A percentile compares a stretch with the other conserved stretches of the same genome.
Evolutionary conservation across 2,888 invertebrate species (phyloP).

Genomic region (Orthosia gracilis): DNA sequence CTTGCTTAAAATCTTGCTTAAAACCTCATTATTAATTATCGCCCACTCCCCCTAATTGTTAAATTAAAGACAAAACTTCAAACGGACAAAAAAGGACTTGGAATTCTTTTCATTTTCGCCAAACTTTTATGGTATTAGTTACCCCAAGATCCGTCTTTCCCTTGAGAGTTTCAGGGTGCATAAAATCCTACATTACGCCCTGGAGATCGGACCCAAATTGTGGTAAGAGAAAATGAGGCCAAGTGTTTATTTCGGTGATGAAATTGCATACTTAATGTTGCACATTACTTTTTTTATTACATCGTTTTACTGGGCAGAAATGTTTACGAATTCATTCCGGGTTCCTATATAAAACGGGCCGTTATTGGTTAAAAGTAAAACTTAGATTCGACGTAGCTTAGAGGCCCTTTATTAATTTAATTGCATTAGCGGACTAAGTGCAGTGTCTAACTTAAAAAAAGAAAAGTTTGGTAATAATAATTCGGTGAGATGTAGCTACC

Average conservation of each 20-base stretch:
- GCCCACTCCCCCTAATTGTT: conserved; percentile 8
- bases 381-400: no score
- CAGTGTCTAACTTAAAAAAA: background rate
- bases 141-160: conserved; percentile 11
- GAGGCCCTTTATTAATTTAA: background rate
- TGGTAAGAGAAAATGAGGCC: conserved; percentile 42
- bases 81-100: conserved; percentile 29
- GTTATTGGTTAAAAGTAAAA: background rate
- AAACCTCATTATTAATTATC: conserved; percentile 50
- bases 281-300: conserved; percentile 51
- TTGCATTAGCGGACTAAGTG: background rate
- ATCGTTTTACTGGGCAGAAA: conserved; percentile 3
- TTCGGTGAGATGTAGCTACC: background rate
- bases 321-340: conserved; percentile 39
- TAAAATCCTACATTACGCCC: conserved; percentile 45
- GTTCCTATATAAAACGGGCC: background rate
- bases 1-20: conserved; percentile 1
- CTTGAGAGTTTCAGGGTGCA: conserved; percentile 45
- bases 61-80: conserved; percentile 29
- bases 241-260: conserved; percentile 42
- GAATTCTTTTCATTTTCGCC: conserved; percentile 30
- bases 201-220: conserved; percentile 44
- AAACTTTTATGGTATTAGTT: conserved; percentile 40
- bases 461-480: background rate
- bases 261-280: conserved; percentile 46